Percentiles rank a stretch among this genome's conserved stretches.
Conservation (phyloP, 2,113 vertebrate genomes). For the Mormoops blainvillei region DNA sequence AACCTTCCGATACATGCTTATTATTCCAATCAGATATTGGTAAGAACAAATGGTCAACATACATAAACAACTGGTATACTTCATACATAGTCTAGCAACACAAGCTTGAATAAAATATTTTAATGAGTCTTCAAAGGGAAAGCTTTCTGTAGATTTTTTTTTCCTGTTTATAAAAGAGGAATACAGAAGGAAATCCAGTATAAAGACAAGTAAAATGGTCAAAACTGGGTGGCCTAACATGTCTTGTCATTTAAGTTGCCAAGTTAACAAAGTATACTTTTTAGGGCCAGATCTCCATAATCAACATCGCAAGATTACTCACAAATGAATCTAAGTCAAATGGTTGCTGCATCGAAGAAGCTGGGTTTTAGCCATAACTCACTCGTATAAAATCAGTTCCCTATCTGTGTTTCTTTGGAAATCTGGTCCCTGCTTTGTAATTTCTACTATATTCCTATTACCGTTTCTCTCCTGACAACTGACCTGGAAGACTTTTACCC, state of each 20-base stretch:
- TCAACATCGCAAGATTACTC: neutral
- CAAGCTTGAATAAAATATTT: slow-evolving; percentile 81
- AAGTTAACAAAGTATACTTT: slow-evolving; percentile 9
- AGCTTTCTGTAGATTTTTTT: slow-evolving; percentile 17
- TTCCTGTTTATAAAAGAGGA: neutral
- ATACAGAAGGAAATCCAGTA: neutral
- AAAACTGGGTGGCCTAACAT: neutral
- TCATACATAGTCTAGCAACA: slow-evolving; percentile 83
- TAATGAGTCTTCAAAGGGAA: slow-evolving; percentile 76
- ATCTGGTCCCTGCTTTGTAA: neutral
- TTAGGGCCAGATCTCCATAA: neutral
- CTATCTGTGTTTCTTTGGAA: neutral
- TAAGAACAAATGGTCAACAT: slow-evolving; percentile 82
- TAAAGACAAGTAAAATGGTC: slow-evolving; percentile 61
- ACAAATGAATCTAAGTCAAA: neutral
- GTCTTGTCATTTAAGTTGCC: slow-evolving; percentile 64
- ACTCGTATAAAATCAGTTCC: neutral
- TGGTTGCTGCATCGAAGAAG: neutral
- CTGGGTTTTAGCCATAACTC: neutral
- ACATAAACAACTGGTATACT: slow-evolving; percentile 80
- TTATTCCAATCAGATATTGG: slow-evolving; percentile 77
- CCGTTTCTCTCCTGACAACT: neutral
- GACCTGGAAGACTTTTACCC: neutral
- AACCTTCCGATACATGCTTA: slow-evolving; percentile 83
- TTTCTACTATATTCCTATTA: neutral